Base-by-base conservation (phyloP, 2,113 vertebrate species). In the Esox niger region DNA sequence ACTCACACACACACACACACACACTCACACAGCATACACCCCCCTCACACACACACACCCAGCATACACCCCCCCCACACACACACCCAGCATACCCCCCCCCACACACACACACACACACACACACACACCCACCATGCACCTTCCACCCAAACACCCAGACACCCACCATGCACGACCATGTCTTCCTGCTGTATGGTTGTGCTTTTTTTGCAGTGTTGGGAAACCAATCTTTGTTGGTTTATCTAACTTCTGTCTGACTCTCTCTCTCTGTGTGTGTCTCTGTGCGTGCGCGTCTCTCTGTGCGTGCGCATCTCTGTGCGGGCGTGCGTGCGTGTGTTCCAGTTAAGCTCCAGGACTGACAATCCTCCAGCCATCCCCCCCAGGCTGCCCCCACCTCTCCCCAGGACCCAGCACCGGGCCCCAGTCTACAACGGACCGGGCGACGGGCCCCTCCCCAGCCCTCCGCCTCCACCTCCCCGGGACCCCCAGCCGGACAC, bases 311-410 rank as follows among this genome's bases (percentile, higher is more conserved):
- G n/a, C n/a, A 8, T 56, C n/a, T 77, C 68, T 72, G 1, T 23
- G n/a, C n/a, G n/a, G n/a, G n/a, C n/a, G n/a, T 59, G 0, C n/a
- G 73, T 32, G 13, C 69, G n/a, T n/a, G 0, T 3, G 1, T 84
- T 75, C 3, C 26, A 95, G 95, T 89, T 92, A 83, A 91, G 85
- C 75, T 77, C 77, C 61, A 93, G 86, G 82, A 73, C 73, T 0
- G 94, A 96, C 25, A 95, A 93, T 58, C 97, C 97, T 58, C 97
- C 96, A 0, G 97, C 96, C 2, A 93, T 99, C 73, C 97, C 96
- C 0, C 97, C 97, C 0, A 89, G 96, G 76, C 93, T 94, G 69
- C 96, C 95, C 0, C 95, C 96, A 0, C 93, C 94, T 74, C 91
- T 88, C 25, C 88, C 94, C 78, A 93, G 95, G 88, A 88, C 91